Evolutionary conservation across 2,888 invertebrate genomes (phyloP), one percentile per base, ranked within the genome.

Genomic region (Protophormia terraenovae): DNA sequence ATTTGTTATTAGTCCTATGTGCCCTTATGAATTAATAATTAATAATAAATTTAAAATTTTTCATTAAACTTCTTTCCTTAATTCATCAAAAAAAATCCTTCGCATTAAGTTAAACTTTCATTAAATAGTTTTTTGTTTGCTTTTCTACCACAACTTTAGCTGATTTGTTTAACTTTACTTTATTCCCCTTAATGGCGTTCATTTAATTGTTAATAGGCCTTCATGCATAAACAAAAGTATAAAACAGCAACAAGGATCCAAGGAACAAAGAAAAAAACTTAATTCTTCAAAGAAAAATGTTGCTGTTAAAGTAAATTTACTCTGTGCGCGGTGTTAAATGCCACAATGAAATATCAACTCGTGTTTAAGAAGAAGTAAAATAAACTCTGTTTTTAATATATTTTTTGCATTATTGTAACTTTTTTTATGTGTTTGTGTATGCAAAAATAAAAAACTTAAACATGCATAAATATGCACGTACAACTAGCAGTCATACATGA

Each of bases 401-500:
- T 38, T 32, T 24, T n/a, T 35, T 38, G 14, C 45, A 6, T 64
- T 79, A 22, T 55, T 55, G 35, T 7, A 27, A 27, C 2, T 53
- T 69, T 69, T 58, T 58, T 60, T 58, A 2, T 16, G 2, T 4
- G 19, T 29, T 14, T 38, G 35, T 41, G 16, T 7, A 55, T 24
- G n/a, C n/a, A n/a, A n/a, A n/a, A n/a, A n/a, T n/a, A n/a, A n/a
- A 41, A 58, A 62, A 55, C 29, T 79, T 79, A 71, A 84, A 84
- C 84, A 79, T 75, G 79, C 62, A 84, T 84, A 84, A 84, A 84
- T 69, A 73, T 73, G 62, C 84, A 84, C 79, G 84, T 84, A 73
- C 79, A 62, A 75, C 38, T 64, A 55, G 71, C 53, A 76, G 72
- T 55, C 72, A 45, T 72, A 72, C 76, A 71, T 76, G 82, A 76